Conservation (phyloP, 2,888 invertebrate species). For the Acleris laterana region DNA sequence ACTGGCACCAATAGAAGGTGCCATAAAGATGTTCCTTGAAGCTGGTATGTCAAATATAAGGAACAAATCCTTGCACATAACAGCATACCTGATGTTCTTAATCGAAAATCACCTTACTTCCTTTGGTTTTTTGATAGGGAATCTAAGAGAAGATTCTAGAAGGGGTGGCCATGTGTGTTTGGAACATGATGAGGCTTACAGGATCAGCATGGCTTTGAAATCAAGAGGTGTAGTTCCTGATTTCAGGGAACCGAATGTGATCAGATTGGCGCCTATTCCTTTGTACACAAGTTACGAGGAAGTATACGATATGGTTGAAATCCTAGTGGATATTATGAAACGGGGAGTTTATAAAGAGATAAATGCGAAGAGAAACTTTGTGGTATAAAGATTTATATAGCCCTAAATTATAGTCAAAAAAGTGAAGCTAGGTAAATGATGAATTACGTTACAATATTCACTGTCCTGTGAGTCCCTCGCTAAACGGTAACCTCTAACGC, state of each 20-base stretch:
- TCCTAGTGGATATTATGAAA: conserved; percentile 59
- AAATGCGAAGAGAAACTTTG: conserved; percentile 51
- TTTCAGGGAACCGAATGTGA: conserved; percentile 68
- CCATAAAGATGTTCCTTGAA: conserved; percentile 62
- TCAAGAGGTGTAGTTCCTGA: conserved; percentile 62
- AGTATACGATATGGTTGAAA: conserved; percentile 63
- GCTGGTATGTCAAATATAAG: conserved; percentile 65
- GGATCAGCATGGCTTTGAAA: conserved; percentile 65
- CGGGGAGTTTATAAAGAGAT: conserved; percentile 57
- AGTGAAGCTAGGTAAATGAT: too few relatives aligned
- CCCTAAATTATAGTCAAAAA: background rate
- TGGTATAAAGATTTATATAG: conserved; percentile 47
- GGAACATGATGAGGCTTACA: conserved; percentile 67
- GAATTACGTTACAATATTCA: too few relatives aligned
- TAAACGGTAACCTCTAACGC: too few relatives aligned
- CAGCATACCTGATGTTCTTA: conserved; percentile 68
- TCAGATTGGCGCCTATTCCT: conserved; percentile 65
- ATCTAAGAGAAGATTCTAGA: conserved; percentile 56
- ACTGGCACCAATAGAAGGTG: conserved; percentile 68
- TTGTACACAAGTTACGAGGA: conserved; percentile 69
- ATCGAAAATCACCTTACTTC: conserved; percentile 58
- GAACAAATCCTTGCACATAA: conserved; percentile 70
- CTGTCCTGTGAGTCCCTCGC: too few relatives aligned
- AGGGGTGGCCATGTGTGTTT: conserved; percentile 72
- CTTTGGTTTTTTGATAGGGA: conserved; percentile 65